Conservation (phyloP, 1,140 invertebrate species). For the Globodera ellingtonae region DNA sequence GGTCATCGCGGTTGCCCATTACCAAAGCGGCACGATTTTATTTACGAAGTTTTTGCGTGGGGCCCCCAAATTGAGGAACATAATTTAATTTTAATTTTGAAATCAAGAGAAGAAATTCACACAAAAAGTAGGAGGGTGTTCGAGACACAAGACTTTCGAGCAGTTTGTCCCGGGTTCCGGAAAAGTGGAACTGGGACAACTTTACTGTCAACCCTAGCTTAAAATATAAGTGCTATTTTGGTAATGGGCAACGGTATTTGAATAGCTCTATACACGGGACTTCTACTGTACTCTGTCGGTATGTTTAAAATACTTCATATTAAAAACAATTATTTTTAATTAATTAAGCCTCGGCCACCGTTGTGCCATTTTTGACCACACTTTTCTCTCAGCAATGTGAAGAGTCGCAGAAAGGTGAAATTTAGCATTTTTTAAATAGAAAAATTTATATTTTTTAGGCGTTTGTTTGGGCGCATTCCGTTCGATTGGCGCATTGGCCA, state of each 20-base stretch:
- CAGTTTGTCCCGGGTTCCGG: no score
- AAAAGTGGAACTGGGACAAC: no score
- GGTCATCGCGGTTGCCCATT: slow-evolving; percentile 77
- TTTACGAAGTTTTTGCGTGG: no score
- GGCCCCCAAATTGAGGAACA: no score
- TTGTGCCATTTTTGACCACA: slow-evolving; percentile 29
- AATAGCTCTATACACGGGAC: neutral
- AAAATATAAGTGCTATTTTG: neutral
- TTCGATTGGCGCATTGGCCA: slow-evolving; percentile 22
- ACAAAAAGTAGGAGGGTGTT: no score
- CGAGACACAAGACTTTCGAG: no score
- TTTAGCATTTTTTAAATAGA: neutral
- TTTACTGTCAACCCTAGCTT: no score
- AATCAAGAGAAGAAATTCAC: no score
- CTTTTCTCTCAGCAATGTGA: slow-evolving; percentile 25
- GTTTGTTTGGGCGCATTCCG: slow-evolving; percentile 25
- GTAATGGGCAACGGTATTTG: neutral
- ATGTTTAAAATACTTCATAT: neutral
- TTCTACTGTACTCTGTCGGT: slow-evolving; percentile 5
- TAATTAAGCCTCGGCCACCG: slow-evolving; percentile 25
- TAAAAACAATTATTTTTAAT: neutral
- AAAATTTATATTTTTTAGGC: neutral
- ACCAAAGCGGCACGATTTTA: slow-evolving; percentile 45
- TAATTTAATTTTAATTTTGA: no score
- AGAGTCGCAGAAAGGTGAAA: slow-evolving; percentile 1